Evolutionary conservation across 35 echinoderm and acorn worm genomes (phyloP).

Genomic region (Holothuria glaberrima): DNA sequence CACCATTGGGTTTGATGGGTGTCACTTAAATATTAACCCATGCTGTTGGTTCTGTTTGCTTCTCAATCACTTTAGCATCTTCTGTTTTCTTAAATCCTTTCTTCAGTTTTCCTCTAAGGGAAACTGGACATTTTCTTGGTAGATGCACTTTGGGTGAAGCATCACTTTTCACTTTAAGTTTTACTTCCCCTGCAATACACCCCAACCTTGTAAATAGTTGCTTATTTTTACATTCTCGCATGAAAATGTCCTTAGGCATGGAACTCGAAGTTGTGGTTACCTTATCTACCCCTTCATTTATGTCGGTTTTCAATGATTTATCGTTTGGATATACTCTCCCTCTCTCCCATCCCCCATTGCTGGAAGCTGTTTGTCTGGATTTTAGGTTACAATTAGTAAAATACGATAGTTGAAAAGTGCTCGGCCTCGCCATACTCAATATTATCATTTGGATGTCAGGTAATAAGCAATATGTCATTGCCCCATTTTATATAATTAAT

Average conservation of each 20-base stretch:
- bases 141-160: neutral
- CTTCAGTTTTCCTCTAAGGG: neutral
- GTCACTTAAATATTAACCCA: slow-evolving; percentile 23
- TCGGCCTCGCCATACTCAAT: too few species aligned
- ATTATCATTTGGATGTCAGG: too few species aligned
- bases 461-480: too few species aligned
- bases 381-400: too few species aligned
- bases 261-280: too few species aligned
- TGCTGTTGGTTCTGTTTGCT: neutral
- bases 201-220: neutral
- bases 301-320: neutral
- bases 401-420: too few species aligned
- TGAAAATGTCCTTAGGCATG: neutral
- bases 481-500: too few species aligned
- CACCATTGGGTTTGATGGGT: slow-evolving; percentile 30
- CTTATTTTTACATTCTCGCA: neutral
- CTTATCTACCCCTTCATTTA: too few species aligned
- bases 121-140: neutral
- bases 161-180: neutral
- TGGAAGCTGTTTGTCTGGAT: too few species aligned
- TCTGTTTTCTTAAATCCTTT: neutral
- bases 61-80: neutral
- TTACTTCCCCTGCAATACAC: neutral
- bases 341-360: too few species aligned
- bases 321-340: neutral